Conservation (phyloP, 1,140 invertebrate species). For the Lepidotrigona ventralis region DNA sequence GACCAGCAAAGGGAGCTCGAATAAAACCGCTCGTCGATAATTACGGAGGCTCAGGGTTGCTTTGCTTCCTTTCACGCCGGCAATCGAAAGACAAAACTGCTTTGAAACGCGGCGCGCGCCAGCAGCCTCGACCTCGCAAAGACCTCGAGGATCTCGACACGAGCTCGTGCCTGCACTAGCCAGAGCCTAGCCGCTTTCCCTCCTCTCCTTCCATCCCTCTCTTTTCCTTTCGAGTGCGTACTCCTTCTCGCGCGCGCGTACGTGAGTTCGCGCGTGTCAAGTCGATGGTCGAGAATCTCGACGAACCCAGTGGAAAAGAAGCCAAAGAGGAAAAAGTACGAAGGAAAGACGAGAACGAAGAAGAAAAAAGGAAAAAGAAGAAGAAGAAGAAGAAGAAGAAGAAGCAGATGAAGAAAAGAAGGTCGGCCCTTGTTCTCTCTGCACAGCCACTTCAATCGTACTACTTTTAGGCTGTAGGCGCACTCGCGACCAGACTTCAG, state of each 20-base stretch:
- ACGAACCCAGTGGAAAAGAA: not conserved
- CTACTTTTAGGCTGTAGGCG: constrained; percentile 45
- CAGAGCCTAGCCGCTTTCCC: not conserved
- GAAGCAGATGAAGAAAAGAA: not conserved
- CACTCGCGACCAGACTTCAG: constrained; percentile 45
- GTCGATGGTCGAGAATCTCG: constrained; percentile 20
- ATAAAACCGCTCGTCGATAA: constrained; percentile 46
- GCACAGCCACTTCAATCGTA: constrained; percentile 19
- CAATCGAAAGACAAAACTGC: constrained; percentile 36
- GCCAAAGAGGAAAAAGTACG: not conserved
- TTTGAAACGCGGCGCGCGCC: constrained; percentile 2
- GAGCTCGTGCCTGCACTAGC: not conserved
- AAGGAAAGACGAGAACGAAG: constrained; percentile 13
- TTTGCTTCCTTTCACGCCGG: not conserved
- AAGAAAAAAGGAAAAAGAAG: not conserved
- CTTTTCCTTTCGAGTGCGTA: constrained; percentile 25
- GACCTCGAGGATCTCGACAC: not conserved
- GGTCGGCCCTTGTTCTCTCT: constrained; percentile 5
- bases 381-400: not conserved
- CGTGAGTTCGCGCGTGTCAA: constrained; percentile 49
- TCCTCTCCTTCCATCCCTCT: too few species aligned
- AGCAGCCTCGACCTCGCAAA: not conserved
- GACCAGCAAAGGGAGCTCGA: constrained; percentile 15
- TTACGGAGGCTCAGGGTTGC: not conserved
- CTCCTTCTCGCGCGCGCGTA: constrained; percentile 25